These are phyloP conservation scores for Leucoraja ocellata DNA, from an alignment of 2,797 vertebrate species.

Conservation along the genomic window DNA sequence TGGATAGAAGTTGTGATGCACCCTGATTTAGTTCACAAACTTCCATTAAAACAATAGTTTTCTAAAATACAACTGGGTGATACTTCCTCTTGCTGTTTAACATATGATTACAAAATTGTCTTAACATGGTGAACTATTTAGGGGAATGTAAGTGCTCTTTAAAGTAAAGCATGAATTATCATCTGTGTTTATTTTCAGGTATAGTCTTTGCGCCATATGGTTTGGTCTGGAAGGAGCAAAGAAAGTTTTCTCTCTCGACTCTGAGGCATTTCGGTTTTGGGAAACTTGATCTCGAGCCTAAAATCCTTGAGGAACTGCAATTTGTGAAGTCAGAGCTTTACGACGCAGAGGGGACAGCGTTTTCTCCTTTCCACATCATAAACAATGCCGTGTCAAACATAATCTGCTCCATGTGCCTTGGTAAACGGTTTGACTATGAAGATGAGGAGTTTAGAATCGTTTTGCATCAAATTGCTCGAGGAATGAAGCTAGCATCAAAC, in stretches of 20 bases:
- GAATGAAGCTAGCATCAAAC: constrained; percentile 73
- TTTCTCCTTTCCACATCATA: constrained; percentile 68
- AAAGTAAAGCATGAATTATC: not conserved
- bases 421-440: constrained; percentile 74
- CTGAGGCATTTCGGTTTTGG: constrained; percentile 84
- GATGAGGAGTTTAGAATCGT: constrained; percentile 71
- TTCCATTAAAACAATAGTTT: not conserved
- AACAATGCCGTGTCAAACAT: constrained; percentile 80
- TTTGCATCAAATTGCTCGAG: constrained; percentile 73
- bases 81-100: not conserved
- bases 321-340: constrained; percentile 74
- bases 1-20: too few species aligned
- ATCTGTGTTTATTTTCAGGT: constrained; percentile 56
- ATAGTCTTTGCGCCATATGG: constrained; percentile 89
- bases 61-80: not conserved
- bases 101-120: not conserved
- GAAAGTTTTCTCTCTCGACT: constrained; percentile 80
- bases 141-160: not conserved
- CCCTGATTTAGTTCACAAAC: not conserved
- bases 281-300: constrained; percentile 80
- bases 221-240: constrained; percentile 78
- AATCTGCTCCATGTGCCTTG: constrained; percentile 83
- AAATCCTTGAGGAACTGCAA: constrained; percentile 71
- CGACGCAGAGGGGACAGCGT: constrained; percentile 54
- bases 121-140: not conserved